Evolutionary conservation across 35 echinoderm and acorn worm species (phyloP), one percentile per base, ranked within the genome.

Genomic region (Ptychodera flava): DNA sequence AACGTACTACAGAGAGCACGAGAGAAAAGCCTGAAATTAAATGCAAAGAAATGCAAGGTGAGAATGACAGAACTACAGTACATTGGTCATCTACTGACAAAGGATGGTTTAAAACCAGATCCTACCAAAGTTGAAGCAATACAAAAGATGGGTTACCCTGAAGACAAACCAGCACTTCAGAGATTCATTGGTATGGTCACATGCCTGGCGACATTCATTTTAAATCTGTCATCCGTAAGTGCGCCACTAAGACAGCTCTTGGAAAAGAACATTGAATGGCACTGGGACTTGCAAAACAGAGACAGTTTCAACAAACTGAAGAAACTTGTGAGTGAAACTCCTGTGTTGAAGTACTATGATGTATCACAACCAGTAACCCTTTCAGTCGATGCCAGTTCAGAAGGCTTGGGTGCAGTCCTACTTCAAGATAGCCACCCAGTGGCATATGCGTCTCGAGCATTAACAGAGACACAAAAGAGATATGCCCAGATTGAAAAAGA

Each of bases 401-500:
- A 91, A 82, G 93, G 86, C 0, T 27, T 91, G 0, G 89, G 86
- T 36, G 93, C 89, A 88, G 87, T 75, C 29, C 87, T 93, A 0
- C 53, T 93, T 0, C 94, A 97, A 32, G 82, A 90, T 16, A 86
- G 91, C 15, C 80, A 88, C 27, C 94, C 94, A 0, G 78, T 97
- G 0, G 94, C 90, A 0, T 97, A 90, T 45, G 88, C 94, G 12
- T 92, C 88, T 12, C 84, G 91, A 37, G 91, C 94, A 15, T 81
- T 93, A 87, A 93, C 85, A 1, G 76, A 32, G n/a, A 84, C 90
- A 29, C 90, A 95, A 33, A 86, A 79, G 83, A 34, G 91, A 2
- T 90, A 90, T 78, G 87, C 90, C 22, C 85, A 87, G 36, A 95
- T 90, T 28, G 91, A 92, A 80, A 97, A 97, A 77, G 94, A 96